Evolutionary conservation across 2,113 vertebrate species (phyloP).

Genomic region (Mobula hypostoma): DNA sequence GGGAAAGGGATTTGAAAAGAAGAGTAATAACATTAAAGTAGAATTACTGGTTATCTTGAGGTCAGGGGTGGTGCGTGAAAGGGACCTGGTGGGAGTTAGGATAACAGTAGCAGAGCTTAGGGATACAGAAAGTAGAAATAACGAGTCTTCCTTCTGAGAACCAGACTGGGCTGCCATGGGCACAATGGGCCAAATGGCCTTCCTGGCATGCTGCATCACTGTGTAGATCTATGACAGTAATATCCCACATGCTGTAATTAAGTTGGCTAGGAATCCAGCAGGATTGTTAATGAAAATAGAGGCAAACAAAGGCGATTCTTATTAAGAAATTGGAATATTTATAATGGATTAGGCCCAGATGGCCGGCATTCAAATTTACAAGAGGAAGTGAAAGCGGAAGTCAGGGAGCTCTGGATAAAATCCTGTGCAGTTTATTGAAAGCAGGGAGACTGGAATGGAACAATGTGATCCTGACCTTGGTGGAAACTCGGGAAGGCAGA

Average conservation of each 20-base stretch:
- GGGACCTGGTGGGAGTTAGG: too few relatives aligned
- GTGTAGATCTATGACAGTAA: too few relatives aligned
- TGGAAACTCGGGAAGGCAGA: background rate
- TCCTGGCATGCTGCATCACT: background rate
- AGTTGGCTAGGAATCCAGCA: background rate
- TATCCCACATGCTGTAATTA: background rate
- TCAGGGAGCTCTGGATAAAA: conserved; percentile 22
- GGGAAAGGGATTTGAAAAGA: too few relatives aligned
- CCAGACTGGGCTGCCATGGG: background rate
- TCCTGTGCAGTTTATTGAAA: conserved; percentile 11
- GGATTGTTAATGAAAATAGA: background rate
- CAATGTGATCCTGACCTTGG: background rate
- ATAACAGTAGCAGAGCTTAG: too few relatives aligned
- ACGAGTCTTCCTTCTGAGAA: background rate
- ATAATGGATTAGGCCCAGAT: conserved; percentile 27
- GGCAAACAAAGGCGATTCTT: conserved; percentile 18
- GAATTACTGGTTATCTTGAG: too few relatives aligned
- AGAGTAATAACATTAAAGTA: too few relatives aligned
- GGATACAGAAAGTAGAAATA: too few relatives aligned
- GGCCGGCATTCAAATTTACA: conserved; percentile 4
- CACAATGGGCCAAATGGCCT: background rate
- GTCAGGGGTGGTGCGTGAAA: too few relatives aligned
- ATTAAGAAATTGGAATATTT: conserved; percentile 34
- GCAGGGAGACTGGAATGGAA: conserved; percentile 13
- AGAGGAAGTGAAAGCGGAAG: conserved; percentile 25